Evolutionary conservation across 2,797 vertebrate species (phyloP), one percentile per base, ranked within the genome.

Genomic region (Poliocrania exsul): DNA sequence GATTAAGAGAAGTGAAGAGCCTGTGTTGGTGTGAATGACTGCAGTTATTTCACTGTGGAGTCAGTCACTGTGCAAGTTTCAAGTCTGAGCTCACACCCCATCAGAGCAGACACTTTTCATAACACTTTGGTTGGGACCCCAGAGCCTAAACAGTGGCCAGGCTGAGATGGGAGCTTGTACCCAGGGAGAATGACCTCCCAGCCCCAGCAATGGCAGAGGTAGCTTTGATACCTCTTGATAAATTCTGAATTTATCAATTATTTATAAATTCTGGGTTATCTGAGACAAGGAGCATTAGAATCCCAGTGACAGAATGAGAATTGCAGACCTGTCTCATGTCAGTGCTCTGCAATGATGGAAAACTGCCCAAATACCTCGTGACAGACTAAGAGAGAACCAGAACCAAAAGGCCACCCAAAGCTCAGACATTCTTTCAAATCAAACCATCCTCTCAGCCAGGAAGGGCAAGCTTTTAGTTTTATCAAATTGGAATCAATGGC

Each of bases 41-140:
- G 93, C 24, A 11, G 11, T 87, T 95, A 88, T 92, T 95, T 96
- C 95, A 95, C 86, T 81, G 29, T 33, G 42, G 75, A 81, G 87
- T 95, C 69, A 69, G 62, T 96, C 95, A 95, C 86, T 81, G n/a
- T 25, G 42, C 28, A 47, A 51, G 16, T 70, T 72, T 24, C 37
- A 65, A n/a, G 11, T 49, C 17, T 28, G 17, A 6, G 58, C 2
- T 38, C 16, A 77, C 38, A 66, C 20, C 53, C 25, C 57, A 9
- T 40, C 33, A 42, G 6, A 67, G 33, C 31, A 42, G 6, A 67
- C 11, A 5, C 33, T 49, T n/a, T 5, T 15, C 0, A 0, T 21
- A 15, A 53, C 19, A 8, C 0, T 2, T 13, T 37, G 33, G 79
- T 13, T 37, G 33, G 79, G 37, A 8, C 23, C 50, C 16, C 23